Conservation (phyloP, 2,888 invertebrate species). For the Chrysolina americana region DNA sequence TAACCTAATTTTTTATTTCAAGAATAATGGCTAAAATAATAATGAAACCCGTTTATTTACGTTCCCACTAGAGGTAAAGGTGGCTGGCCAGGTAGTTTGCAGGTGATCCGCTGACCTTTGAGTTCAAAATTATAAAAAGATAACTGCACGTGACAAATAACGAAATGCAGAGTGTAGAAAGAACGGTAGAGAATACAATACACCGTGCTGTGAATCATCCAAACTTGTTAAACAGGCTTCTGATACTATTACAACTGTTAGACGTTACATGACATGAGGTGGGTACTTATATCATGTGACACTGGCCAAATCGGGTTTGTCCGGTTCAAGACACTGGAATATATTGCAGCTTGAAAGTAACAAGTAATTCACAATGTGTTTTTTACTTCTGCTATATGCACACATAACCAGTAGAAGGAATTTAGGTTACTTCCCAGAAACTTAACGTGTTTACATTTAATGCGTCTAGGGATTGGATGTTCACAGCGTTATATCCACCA, state of each 20-base stretch:
- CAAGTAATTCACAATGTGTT: slow-evolving; percentile 49
- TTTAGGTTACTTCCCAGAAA: slow-evolving; percentile 59
- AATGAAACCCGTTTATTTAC: slow-evolving; percentile 41
- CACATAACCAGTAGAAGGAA: slow-evolving; percentile 52
- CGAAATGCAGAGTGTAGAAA: slow-evolving; percentile 53
- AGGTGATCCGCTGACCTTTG: slow-evolving; percentile 52
- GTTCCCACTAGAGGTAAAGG: slow-evolving; percentile 26
- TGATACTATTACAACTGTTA: slow-evolving; percentile 57
- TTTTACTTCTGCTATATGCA: slow-evolving; percentile 47
- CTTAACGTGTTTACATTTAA: slow-evolving; percentile 34
- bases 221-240: slow-evolving; percentile 60
- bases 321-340: slow-evolving; percentile 60
- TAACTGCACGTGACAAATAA: slow-evolving; percentile 55
- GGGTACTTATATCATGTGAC: slow-evolving; percentile 61
- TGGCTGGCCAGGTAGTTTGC: slow-evolving; percentile 49
- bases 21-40: slow-evolving; percentile 30
- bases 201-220: slow-evolving; percentile 52
- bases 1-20: slow-evolving; percentile 25
- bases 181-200: slow-evolving; percentile 48
- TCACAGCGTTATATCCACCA: not conserved
- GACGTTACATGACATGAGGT: slow-evolving; percentile 57
- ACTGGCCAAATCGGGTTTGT: slow-evolving; percentile 63
- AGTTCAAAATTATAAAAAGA: slow-evolving; percentile 49
- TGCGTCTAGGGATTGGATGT: slow-evolving; percentile 11
- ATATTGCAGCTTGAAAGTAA: slow-evolving; percentile 57